Percentiles rank a stretch among this genome's conserved stretches.
Conservation (phyloP, 2,888 invertebrate species). For the Palloptera scutellata region DNA sequence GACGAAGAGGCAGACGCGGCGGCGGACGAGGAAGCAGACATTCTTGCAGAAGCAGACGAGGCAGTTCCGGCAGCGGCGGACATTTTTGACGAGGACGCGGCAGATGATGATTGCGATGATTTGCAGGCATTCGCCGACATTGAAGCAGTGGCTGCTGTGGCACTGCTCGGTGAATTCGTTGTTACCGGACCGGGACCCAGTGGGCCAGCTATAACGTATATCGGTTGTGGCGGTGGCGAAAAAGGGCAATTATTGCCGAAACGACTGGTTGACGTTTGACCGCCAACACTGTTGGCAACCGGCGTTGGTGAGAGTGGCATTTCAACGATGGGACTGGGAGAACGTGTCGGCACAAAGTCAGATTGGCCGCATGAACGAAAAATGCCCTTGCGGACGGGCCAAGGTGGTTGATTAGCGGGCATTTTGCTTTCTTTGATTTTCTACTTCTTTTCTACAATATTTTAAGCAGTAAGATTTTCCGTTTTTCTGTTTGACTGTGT, state of each 20-base stretch:
- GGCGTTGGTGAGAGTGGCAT: conserved; percentile 63
- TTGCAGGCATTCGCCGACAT: conserved; percentile 24
- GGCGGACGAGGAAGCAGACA: conserved; percentile 38
- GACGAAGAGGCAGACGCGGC: conserved; percentile 44
- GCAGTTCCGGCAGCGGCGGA: conserved; percentile 39
- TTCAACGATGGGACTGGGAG: conserved; percentile 64
- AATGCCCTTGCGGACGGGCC: conserved; percentile 75
- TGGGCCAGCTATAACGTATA: conserved; percentile 49
- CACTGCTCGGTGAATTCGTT: conserved; percentile 21
- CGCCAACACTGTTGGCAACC: conserved; percentile 31
- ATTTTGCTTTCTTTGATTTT: not conserved
- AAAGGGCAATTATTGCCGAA: conserved; percentile 47
- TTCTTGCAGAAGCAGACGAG: conserved; percentile 37
- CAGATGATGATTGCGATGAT: conserved; percentile 29
- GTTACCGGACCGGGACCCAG: conserved; percentile 30
- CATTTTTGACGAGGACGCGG: conserved; percentile 28
- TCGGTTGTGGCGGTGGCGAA: conserved; percentile 57
- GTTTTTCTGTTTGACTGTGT: not conserved
- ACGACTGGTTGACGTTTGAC: conserved; percentile 44
- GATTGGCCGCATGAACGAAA: conserved; percentile 65
- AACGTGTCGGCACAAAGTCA: conserved; percentile 60
- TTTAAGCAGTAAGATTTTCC: not conserved
- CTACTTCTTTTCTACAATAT: conserved; percentile 8
- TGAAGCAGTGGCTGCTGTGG: conserved; percentile 17
- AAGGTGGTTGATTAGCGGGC: conserved; percentile 72